Evolutionary conservation across 2,797 vertebrate genomes (phyloP), one percentile per base, ranked within the genome.

Genomic region (Pseudochaenichthys georgianus): DNA sequence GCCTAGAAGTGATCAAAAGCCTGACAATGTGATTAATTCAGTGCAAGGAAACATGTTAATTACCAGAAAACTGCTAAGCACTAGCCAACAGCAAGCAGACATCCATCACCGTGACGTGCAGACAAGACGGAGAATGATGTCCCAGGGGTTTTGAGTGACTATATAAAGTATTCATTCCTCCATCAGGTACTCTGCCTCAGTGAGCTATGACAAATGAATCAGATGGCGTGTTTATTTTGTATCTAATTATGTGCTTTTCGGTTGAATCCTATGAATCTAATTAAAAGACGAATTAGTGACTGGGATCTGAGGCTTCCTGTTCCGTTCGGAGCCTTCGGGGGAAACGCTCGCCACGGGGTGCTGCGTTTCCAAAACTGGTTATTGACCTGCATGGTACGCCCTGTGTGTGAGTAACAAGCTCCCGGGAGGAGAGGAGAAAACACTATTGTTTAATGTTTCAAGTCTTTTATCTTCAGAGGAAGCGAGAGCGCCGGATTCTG

Each of bases 371-470:
- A 73, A 88, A 90, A 91, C 84, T 65, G 79, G 70, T 66, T 77
- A 73, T 90, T 89, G 88, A 89, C 90, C 89, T 89, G 77, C 77
- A 78, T 82, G 83, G 83, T 61, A 43, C 17, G 9, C 83, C 78
- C 63, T 73, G 75, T 42, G 45, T 57, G 67, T 21, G 60, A 81
- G 82, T 92, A 94, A 93, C 82, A 77, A 93, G 90, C 83, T 92
- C 93, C 87, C 86, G 1, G 63, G 88, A 91, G 92, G 80, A 34
- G 13, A 50, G 70, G 63, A 61, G 70, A 78, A 82, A 84, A 86
- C 69, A 64, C 65, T 73, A 80, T 48, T 77, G 64, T 83, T 85
- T 89, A 87, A 81, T 69, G 61, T 43, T 58, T 6, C 6, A 28
- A 4, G 41, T 82, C 73, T 90, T 92, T 89, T 48, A 89, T 90